Evolutionary conservation across 64 coral and sea anemone species (phyloP).

Genomic region (Platygyra sinensis): DNA sequence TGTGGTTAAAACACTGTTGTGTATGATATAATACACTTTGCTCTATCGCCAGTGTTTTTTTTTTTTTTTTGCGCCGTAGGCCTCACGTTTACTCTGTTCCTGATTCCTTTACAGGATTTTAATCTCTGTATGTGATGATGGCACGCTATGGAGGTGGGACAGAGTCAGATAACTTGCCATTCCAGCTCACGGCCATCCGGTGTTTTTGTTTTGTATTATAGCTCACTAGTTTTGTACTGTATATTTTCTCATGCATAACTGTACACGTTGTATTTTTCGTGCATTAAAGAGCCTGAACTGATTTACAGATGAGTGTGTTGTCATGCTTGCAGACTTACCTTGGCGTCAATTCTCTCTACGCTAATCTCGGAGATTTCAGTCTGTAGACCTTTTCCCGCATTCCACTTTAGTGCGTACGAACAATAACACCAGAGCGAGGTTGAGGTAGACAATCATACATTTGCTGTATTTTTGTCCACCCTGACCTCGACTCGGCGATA

Average conservation of each 20-base stretch:
- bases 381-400: too few species aligned
- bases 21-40: too few species aligned
- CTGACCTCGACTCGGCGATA: too few species aligned
- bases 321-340: background rate
- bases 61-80: too few species aligned
- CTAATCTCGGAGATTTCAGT: too few species aligned
- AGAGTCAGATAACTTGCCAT: slow-evolving; percentile 58
- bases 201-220: background rate
- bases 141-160: slow-evolving; percentile 98
- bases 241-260: background rate
- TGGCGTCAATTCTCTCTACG: too few species aligned
- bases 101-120: slow-evolving; percentile 71
- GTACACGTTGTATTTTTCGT: background rate
- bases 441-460: too few species aligned
- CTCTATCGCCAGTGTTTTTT: too few species aligned
- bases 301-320: background rate
- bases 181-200: background rate
- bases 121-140: slow-evolving; percentile 95
- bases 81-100: background rate
- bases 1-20: too few species aligned
- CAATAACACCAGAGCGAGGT: too few species aligned
- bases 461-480: too few species aligned
- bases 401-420: too few species aligned
- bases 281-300: background rate
- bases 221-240: slow-evolving; percentile 14